Base-by-base conservation (phyloP, 2,113 vertebrate species). In the Haliaeetus leucogaster region DNA sequence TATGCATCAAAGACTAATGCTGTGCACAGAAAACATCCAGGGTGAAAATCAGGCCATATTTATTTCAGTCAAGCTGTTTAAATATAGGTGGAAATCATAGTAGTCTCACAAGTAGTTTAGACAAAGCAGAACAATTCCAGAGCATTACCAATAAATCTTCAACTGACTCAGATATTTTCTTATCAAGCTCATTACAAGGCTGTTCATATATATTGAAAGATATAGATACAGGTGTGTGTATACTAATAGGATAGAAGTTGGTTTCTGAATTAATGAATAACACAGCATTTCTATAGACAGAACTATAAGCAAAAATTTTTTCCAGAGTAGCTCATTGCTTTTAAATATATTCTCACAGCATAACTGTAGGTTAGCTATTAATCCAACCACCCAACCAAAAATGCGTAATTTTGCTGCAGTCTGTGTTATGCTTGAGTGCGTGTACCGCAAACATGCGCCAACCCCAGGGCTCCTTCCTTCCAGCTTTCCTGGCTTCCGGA, bases 1-100 rank as follows among this genome's bases (percentile, higher is more conserved):
- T 36, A 93, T 83, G 93, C 91, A 95, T 95, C 94, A 88, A 96
- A 95, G 91, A 94, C 93, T 79, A 94, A 30, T 8, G 50, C 82
- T 93, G 63, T 83, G 91, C 81, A 94, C 71, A 91, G 84, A 81
- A 86, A 96, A 90, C 58, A 95, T 36, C 42, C 91, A 83, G 91
- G 58, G 70, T 91, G 74, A 93, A 95, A 96, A 95, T 47, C 81
- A 90, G 84, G 66, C 84, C 62, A 16, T 80, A 82, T 77, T 95
- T 94, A 88, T 86, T 94, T 83, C 84, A 95, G 87, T 82, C 87
- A 95, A 73, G 82, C 79, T 81, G 66, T 78, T 95, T 62, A 90
- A 96, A 94, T 89, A 59, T 70, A 87, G 74, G 89, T 90, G 82
- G 82, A 89, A 91, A 89, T 36, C 1, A 0, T 76, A 87, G 84